Conservation (phyloP, 2,113 vertebrate species). For the Bufo gargarizans region DNA sequence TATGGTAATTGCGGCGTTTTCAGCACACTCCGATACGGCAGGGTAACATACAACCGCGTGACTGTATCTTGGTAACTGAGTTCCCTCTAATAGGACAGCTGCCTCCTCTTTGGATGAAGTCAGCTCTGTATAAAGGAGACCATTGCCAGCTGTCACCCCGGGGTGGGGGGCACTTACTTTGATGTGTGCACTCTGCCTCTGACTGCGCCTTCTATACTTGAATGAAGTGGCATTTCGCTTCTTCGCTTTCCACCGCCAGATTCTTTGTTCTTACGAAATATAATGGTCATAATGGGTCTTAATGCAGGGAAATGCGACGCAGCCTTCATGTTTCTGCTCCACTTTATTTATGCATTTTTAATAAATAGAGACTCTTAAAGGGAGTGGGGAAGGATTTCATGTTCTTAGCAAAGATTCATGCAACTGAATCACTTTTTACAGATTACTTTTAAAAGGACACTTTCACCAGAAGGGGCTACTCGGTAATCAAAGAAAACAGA, state of each 20-base stretch:
- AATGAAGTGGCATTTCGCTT: not conserved
- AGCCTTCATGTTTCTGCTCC: conserved; percentile 7
- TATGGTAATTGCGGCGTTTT: not conserved
- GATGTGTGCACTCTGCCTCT: not conserved
- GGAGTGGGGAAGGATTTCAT: not conserved
- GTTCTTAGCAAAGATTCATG: not conserved
- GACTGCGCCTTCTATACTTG: not conserved
- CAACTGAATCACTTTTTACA: not conserved
- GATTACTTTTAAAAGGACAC: too few species aligned
- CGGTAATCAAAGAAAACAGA: too few species aligned
- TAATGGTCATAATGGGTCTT: not conserved
- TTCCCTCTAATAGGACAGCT: conserved; percentile 35
- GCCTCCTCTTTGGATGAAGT: conserved; percentile 1
- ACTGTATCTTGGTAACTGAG: not conserved
- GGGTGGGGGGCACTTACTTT: conserved; percentile 10
- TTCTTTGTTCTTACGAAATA: conserved; percentile 15
- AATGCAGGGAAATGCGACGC: not conserved
- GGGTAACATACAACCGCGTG: not conserved
- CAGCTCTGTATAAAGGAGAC: not conserved
- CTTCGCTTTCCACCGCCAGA: not conserved
- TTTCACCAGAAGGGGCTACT: too few species aligned
- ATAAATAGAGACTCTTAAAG: not conserved
- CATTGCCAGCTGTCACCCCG: not conserved
- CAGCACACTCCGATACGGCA: not conserved
- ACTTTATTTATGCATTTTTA: not conserved